Base-by-base conservation (phyloP, 1,140 invertebrate species). In the Plectrocnemia conspersa region DNA sequence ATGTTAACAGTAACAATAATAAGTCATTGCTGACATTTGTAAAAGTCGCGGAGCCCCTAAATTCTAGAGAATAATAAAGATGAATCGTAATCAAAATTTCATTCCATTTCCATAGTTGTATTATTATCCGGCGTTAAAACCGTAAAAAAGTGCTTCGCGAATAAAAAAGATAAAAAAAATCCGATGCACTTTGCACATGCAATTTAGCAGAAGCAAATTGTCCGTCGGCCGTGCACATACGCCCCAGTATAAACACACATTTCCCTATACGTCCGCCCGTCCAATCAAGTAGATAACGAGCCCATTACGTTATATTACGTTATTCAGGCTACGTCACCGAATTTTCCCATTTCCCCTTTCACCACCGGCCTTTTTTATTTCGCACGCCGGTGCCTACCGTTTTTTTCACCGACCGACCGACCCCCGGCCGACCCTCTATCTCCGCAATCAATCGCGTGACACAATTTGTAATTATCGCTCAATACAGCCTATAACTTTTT, bases 241-340 rank as follows among this genome's bases (percentile, higher is more conserved):
- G 21, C 15, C 44, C 13, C 18, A 21, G 21, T 22, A 42, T 29
- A 29, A 7, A 29, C n/a, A 29, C 29, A 38, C 47, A 50, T 50
- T 50, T 50, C 19, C 47, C 32, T 50, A 50, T 24, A 45, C 29
- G 32, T 52, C 49, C 50, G 36, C 50, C 54, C 45, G 45, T 52
- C 50, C 54, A 56, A 56, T 56, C 54, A 56, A 52, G 41, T 44
- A 56, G 58, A 56, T 61, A 56, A 56, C 58, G 58, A 56, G 58
- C 58, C 57, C 58, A 61, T 61, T 61, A 61, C 54, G 58, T 56
- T 40, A 54, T 56, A 61, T 61, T 61, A 61, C 58, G 58, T 56
- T 56, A 61, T 61, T 61, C 58, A 46, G 58, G 38, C 53, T 29
- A 60, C 54, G 58, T 59, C 52, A 59, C 52, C 24, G 57, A 52